Evolutionary conservation across 2,888 invertebrate species (phyloP), one percentile per base, ranked within the genome.

Genomic region (Aphrophora alni): DNA sequence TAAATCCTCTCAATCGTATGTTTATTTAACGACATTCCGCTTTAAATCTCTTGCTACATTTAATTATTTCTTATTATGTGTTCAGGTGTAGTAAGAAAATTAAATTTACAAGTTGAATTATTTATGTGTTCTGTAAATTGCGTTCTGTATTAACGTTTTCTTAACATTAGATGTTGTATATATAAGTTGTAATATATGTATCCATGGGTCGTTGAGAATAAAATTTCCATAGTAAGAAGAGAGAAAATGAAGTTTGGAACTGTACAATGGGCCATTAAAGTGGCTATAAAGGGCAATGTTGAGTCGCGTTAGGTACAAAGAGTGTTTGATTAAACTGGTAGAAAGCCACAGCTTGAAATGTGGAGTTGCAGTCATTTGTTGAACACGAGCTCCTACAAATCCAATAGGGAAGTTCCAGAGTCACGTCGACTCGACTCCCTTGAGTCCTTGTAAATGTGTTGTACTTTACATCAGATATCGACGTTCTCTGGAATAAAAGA

Each of bases 151-250:
- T n/a, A 59, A n/a, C 12, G 21, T 14, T 44, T 14, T 17, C 44
- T 44, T 44, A 44, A 44, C 44, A 44, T 8, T 44, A 44, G 21
- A 2, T 21, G 7, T 21, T 59, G 21, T 59, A 59, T 21, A n/a
- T n/a, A 59, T 59, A 59, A 59, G 12, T 10, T n/a, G 59, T 59
- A 59, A 59, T 59, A 59, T 59, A 59, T 59, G 59, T 59, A 21
- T 44, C 14, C 21, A 59, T 2, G 59, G 59, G 21, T 21, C 21
- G 59, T n/a, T n/a, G n/a, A 21, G 59, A 59, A 59, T 59, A 21
- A 59, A 59, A 59, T 59, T 59, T 59, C 59, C 59, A 59, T 59
- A 59, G 59, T 59, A 59, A 59, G 59, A 44, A 44, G 44, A 59
- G 59, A 21, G 59, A 21, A 59, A 59, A 59, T 59, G 59, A 59